Evolutionary conservation across 2,113 vertebrate species (phyloP).

Genomic region (Seriola dumerili): DNA sequence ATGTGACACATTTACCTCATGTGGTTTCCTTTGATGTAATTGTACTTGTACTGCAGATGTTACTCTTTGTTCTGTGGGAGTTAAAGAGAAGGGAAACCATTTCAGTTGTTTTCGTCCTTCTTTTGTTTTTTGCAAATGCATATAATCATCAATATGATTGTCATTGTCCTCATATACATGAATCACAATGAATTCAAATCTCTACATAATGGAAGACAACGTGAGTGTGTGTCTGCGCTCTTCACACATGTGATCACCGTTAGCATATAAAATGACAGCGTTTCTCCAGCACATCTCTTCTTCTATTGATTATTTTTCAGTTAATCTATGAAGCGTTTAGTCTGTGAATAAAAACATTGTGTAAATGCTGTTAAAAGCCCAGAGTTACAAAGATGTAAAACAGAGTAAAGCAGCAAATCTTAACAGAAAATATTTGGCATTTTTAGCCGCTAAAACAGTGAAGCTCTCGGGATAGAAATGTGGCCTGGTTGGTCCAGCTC

Average conservation of each 20-base stretch:
- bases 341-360: background rate
- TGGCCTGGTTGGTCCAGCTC: background rate
- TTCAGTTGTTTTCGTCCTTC: slow-evolving; percentile 19
- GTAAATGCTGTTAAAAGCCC: too few relatives aligned
- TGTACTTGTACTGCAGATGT: background rate
- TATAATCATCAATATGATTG: slow-evolving; percentile 24
- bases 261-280: background rate
- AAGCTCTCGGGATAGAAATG: background rate
- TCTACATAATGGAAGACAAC: background rate
- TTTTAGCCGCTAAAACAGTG: background rate
- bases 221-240: background rate
- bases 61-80: slow-evolving; percentile 35
- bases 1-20: slow-evolving; percentile 33
- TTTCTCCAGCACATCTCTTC: background rate
- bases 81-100: slow-evolving; percentile 27
- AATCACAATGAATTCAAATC: slow-evolving; percentile 19
- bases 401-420: background rate
- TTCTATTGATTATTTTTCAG: background rate
- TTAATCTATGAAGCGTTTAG: background rate
- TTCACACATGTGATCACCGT: background rate
- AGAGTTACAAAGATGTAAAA: background rate
- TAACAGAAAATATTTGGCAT: background rate
- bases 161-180: slow-evolving; percentile 7
- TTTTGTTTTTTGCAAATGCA: slow-evolving; percentile 7
- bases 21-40: slow-evolving; percentile 42